phyloP scores from a whole-genome alignment of 1,140 invertebrate genomes.

The Archivesica marissinica region DNA sequence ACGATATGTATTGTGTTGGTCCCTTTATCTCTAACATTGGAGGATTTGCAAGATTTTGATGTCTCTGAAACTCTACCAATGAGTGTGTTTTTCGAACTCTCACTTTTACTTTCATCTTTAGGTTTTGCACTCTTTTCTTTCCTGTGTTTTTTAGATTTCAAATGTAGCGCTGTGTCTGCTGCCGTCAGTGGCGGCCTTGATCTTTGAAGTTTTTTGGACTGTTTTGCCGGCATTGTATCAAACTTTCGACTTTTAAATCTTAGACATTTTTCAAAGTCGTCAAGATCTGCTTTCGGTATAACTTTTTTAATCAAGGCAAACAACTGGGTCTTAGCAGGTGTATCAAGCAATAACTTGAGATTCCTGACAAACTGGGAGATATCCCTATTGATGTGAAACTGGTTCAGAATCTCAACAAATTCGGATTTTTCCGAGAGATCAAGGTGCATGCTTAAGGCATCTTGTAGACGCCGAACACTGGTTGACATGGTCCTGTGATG shows the following conservation, averaged over 20 bases:
- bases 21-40: background rate
- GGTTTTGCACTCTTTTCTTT: constrained; percentile 26
- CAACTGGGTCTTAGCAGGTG: constrained; percentile 67
- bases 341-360: constrained; percentile 59
- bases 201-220: constrained; percentile 35
- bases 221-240: constrained; percentile 52
- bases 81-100: constrained; percentile 11
- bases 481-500: constrained; percentile 58
- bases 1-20: constrained; percentile 15
- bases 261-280: constrained; percentile 56
- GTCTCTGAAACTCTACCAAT: background rate
- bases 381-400: constrained; percentile 65
- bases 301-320: constrained; percentile 69
- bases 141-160: constrained; percentile 12
- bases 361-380: constrained; percentile 39
- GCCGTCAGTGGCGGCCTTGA: constrained; percentile 1
- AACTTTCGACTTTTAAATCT: constrained; percentile 24
- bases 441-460: constrained; percentile 69
- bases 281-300: constrained; percentile 43
- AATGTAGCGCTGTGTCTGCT: background rate
- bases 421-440: constrained; percentile 66
- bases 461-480: constrained; percentile 70
- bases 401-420: constrained; percentile 69
- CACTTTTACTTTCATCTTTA: constrained; percentile 15
- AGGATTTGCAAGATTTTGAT: background rate